Evolutionary conservation across 2,797 vertebrate genomes (phyloP).

Genomic region (Todus mexicanus): DNA sequence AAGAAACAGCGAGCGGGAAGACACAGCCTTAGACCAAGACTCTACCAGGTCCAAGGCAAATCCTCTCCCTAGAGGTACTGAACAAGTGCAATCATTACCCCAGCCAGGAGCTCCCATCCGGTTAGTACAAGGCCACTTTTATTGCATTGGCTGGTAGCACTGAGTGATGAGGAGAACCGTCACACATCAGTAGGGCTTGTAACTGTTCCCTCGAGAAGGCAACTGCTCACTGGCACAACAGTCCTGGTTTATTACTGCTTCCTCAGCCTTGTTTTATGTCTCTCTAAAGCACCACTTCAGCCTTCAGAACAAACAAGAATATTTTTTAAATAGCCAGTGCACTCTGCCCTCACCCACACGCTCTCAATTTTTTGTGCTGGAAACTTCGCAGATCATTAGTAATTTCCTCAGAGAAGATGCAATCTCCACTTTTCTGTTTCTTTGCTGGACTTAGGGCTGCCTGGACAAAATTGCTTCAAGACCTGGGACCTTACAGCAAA

Average conservation of each 20-base stretch:
- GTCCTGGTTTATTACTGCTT: slow-evolving; percentile 22
- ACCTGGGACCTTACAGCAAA: not conserved
- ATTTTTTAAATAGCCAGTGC: not conserved
- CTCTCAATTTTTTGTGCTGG: not conserved
- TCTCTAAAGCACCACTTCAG: slow-evolving; percentile 27
- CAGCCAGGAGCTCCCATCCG: not conserved
- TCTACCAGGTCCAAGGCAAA: not conserved
- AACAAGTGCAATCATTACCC: not conserved
- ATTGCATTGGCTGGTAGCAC: not conserved
- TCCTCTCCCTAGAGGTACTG: not conserved
- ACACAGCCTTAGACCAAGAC: not conserved
- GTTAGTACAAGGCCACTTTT: not conserved
- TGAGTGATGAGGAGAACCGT: not conserved
- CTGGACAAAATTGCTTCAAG: not conserved
- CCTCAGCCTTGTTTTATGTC: slow-evolving; percentile 25
- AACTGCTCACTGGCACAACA: not conserved
- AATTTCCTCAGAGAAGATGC: not conserved
- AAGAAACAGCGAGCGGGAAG: not conserved
- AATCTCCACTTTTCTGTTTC: not conserved
- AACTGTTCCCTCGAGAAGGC: slow-evolving; percentile 11
- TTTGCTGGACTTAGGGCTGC: not conserved
- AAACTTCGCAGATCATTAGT: not conserved
- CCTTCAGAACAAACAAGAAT: slow-evolving; percentile 20
- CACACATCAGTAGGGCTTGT: not conserved
- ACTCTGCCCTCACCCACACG: not conserved